A percentile compares a stretch with the other conserved stretches of the same genome.
These are phyloP conservation scores for Agrochola litura DNA, from an alignment of 2,888 invertebrate genomes.

Conservation along the genomic window DNA sequence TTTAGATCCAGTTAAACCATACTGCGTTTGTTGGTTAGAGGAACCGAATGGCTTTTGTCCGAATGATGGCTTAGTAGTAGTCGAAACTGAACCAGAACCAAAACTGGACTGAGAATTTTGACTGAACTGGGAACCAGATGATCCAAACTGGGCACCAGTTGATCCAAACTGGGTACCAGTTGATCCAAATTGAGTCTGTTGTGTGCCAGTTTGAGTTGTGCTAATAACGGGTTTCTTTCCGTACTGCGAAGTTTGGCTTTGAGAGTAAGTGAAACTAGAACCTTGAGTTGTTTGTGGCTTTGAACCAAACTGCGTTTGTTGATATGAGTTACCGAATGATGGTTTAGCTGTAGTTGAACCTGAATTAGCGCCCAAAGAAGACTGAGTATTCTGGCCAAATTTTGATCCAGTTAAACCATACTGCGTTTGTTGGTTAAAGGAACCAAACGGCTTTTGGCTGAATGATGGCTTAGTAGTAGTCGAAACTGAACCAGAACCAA, in stretches of 20 bases:
- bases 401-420: slow-evolving; percentile 16
- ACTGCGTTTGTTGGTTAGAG: slow-evolving; percentile 11
- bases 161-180: too few relatives aligned
- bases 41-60: slow-evolving; percentile 21
- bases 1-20: slow-evolving; percentile 12
- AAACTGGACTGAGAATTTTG: slow-evolving; percentile 1
- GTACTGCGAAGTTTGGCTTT: slow-evolving; percentile 15
- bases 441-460: background rate
- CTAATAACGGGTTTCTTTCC: slow-evolving; percentile 9
- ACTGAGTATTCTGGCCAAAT: slow-evolving; percentile 22
- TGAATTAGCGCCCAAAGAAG: background rate
- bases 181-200: slow-evolving; percentile 24
- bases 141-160: too few relatives aligned
- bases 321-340: slow-evolving; percentile 10
- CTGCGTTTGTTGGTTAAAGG: slow-evolving; percentile 5
- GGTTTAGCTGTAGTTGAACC: slow-evolving; percentile 12
- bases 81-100: background rate
- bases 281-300: slow-evolving; percentile 19
- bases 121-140: slow-evolving; percentile 1
- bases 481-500: background rate
- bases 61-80: background rate
- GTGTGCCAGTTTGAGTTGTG: slow-evolving; percentile 27
- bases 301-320: slow-evolving; percentile 35
- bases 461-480: slow-evolving; percentile 21
- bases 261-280: slow-evolving; percentile 14